Percentiles rank a stretch among this genome's conserved stretches.
These are phyloP conservation scores for Excalfactoria chinensis DNA, from an alignment of 2,113 vertebrate genomes.

Conservation along the genomic window DNA sequence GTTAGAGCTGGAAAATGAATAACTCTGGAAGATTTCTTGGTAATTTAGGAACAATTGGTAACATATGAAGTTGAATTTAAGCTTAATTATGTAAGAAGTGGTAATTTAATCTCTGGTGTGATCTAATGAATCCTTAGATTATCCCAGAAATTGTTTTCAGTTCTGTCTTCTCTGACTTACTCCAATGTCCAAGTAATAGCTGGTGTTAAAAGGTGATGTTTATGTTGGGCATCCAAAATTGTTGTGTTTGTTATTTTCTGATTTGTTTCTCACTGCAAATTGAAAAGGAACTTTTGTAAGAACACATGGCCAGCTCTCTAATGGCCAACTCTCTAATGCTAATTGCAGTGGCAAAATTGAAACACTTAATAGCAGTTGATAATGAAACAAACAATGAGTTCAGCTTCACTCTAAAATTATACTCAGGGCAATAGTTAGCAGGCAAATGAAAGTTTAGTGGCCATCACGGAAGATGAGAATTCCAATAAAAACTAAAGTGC, in stretches of 20 bases:
- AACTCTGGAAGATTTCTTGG: neutral
- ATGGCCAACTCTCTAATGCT: neutral
- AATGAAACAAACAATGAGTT: neutral
- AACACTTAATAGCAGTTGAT: neutral
- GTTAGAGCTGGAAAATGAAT: neutral
- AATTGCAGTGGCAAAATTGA: neutral
- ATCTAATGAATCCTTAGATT: neutral
- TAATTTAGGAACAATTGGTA: neutral
- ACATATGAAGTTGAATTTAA: neutral
- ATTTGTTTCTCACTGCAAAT: neutral
- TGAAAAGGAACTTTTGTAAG: neutral
- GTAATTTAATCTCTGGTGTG: neutral
- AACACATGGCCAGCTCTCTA: neutral
- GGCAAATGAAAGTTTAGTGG: neutral
- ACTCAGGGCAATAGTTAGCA: neutral
- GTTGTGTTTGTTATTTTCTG: neutral
- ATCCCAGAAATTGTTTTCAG: neutral
- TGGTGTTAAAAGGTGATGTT: neutral
- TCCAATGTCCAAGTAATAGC: neutral
- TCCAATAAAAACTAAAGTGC: neutral
- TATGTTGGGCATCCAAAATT: neutral
- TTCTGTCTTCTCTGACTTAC: neutral
- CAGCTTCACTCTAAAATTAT: neutral
- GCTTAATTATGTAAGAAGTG: neutral
- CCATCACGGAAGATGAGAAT: neutral